phyloP scores from a whole-genome alignment of 2,113 vertebrate species.

The Bubalus kerabau region DNA sequence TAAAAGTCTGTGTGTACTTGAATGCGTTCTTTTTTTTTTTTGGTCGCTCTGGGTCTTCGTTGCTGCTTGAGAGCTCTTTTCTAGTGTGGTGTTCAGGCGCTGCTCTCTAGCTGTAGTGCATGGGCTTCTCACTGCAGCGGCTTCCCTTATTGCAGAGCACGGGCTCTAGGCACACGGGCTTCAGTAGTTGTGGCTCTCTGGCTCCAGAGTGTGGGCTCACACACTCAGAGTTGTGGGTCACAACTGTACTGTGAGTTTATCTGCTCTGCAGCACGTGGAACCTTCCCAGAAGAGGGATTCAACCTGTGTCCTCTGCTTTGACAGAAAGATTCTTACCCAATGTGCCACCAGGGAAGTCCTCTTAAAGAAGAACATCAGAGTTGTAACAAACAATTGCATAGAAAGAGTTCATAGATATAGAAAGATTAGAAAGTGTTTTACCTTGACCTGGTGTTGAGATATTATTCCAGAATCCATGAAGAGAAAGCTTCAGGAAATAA shows the following conservation, averaged over 20 bases:
- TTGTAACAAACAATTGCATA: neutral
- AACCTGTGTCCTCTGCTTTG: neutral
- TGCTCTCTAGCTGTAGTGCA: accelerated
- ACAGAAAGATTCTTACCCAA: neutral
- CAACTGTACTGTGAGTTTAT: neutral
- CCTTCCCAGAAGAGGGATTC: neutral
- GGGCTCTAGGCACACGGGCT: accelerated
- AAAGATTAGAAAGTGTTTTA: neutral
- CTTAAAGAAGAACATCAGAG: neutral
- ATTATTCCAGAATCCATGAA: neutral
- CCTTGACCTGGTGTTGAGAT: neutral
- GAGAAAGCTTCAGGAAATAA: neutral
- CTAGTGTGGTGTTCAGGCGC: neutral
- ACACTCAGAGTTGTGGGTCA: neutral
- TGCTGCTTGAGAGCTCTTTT: neutral
- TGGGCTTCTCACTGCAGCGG: accelerated
- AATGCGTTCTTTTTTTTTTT: neutral
- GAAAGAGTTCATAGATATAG: neutral
- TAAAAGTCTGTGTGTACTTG: too few species aligned
- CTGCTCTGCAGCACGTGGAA: neutral
- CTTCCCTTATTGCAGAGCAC: neutral
- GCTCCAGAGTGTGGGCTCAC: neutral
- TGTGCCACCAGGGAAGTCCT: neutral
- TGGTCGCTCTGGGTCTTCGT: neutral
- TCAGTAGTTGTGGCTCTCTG: neutral